Evolutionary conservation across 2,113 vertebrate genomes (phyloP).

Genomic region (Podarcis raffonei): DNA sequence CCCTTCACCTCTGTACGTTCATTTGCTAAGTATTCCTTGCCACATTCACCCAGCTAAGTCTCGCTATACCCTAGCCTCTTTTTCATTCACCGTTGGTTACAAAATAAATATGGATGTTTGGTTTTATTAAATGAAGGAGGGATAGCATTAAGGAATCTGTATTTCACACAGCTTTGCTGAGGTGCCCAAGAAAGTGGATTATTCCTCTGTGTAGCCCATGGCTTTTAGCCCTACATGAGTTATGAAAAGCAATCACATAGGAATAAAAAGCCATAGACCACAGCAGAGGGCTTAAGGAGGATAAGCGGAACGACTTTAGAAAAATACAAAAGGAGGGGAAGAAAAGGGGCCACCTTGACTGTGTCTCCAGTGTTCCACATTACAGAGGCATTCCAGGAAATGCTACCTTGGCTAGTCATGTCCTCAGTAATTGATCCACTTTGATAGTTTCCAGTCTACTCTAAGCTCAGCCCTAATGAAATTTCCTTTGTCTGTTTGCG

Average conservation of each 20-base stretch:
- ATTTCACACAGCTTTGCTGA: slow-evolving; percentile 12
- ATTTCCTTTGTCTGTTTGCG: slow-evolving; percentile 21
- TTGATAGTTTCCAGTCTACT: not conserved
- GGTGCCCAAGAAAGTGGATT: slow-evolving; percentile 62
- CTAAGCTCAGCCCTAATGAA: not conserved
- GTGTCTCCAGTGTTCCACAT: slow-evolving; percentile 2
- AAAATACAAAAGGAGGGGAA: slow-evolving; percentile 38
- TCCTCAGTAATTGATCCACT: not conserved
- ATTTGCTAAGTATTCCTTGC: slow-evolving; percentile 24
- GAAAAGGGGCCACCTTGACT: slow-evolving; percentile 18
- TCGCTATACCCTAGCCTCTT: slow-evolving; percentile 32
- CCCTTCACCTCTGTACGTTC: slow-evolving; percentile 30
- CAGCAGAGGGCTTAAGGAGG: slow-evolving; percentile 84
- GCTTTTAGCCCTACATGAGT: slow-evolving; percentile 99
- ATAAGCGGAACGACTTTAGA: slow-evolving; percentile 41
- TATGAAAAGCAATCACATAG: slow-evolving; percentile 96
- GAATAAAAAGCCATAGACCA: slow-evolving; percentile 99
- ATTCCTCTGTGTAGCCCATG: slow-evolving; percentile 94
- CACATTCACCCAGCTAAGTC: slow-evolving; percentile 12
- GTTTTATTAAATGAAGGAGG: not conserved
- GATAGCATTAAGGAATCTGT: slow-evolving; percentile 38
- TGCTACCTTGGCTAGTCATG: slow-evolving; percentile 8
- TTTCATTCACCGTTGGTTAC: slow-evolving; percentile 29
- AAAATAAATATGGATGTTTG: slow-evolving; percentile 11
- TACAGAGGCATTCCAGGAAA: not conserved